These are phyloP conservation scores for Pammene aurita DNA, from an alignment of 2,888 invertebrate species.

Conservation along the genomic window DNA sequence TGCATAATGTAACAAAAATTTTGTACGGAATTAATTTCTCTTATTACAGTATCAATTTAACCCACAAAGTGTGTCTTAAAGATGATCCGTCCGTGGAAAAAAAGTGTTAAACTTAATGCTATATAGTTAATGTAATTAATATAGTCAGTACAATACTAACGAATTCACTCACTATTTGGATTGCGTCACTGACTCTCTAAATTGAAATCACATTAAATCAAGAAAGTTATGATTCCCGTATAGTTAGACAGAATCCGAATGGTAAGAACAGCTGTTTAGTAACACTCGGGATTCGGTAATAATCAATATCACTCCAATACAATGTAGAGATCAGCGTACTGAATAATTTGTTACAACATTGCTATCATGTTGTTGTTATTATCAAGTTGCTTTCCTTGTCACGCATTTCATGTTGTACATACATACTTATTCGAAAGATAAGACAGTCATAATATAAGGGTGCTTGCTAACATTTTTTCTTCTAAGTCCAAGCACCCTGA, in stretches of 20 bases:
- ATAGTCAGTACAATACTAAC: conserved; percentile 16
- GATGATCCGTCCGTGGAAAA: background rate
- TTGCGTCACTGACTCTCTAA: background rate
- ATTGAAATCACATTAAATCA: background rate
- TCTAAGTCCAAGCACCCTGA: background rate
- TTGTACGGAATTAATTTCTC: too few species aligned
- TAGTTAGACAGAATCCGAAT: too few species aligned
- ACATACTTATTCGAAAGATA: conserved; percentile 1
- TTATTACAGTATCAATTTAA: too few species aligned
- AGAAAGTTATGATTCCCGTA: background rate
- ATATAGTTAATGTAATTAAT: conserved; percentile 6
- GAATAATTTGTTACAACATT: conserved; percentile 37
- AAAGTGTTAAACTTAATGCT: background rate
- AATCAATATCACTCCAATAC: too few species aligned
- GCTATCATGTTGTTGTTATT: conserved; percentile 40
- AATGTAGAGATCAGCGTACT: background rate
- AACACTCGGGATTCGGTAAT: too few species aligned
- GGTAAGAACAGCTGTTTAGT: too few species aligned
- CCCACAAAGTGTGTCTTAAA: too few species aligned
- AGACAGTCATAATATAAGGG: conserved; percentile 3
- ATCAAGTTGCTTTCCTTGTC: conserved; percentile 42
- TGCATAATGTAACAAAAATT: too few species aligned
- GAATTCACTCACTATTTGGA: background rate
- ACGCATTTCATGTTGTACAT: conserved; percentile 18
- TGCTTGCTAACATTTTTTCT: background rate